Percentiles rank a stretch among this genome's conserved stretches.
These are phyloP conservation scores for Perdix hodgsoniae DNA, from an alignment of 2,797 vertebrate genomes.

Conservation along the genomic window DNA sequence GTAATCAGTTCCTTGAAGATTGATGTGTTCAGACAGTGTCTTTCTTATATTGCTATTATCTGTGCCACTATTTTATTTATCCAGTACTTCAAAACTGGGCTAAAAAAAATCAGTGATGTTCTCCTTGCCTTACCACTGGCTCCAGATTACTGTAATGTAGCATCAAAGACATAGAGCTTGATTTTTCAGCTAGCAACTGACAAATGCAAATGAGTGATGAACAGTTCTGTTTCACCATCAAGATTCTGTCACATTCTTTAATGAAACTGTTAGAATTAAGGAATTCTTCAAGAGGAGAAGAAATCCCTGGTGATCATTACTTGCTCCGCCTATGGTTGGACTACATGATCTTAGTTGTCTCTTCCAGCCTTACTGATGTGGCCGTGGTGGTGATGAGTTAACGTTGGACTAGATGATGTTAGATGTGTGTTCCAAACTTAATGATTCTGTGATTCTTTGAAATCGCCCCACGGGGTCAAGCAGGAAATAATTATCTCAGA, in stretches of 20 bases:
- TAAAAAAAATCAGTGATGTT: neutral
- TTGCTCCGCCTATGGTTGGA: neutral
- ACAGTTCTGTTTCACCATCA: neutral
- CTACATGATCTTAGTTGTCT: too few relatives aligned
- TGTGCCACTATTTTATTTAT: neutral
- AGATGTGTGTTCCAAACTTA: too few relatives aligned
- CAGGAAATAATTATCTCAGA: neutral
- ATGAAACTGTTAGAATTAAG: neutral
- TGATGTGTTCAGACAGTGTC: neutral
- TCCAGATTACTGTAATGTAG: neutral
- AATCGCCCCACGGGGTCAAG: neutral
- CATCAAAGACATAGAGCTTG: neutral
- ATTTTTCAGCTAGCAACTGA: neutral
- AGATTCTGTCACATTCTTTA: neutral
- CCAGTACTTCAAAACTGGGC: neutral
- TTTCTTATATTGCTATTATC: neutral
- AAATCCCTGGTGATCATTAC: neutral
- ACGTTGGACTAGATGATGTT: too few relatives aligned
- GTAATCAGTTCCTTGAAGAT: neutral
- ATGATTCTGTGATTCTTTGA: neutral
- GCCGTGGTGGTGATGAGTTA: too few relatives aligned
- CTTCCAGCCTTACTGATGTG: too few relatives aligned
- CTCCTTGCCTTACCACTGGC: neutral
- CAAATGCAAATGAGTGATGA: neutral
- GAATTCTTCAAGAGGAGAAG: neutral